Evolutionary conservation across 2,888 invertebrate species (phyloP), one percentile per base, ranked within the genome.

Genomic region (Timema podura): DNA sequence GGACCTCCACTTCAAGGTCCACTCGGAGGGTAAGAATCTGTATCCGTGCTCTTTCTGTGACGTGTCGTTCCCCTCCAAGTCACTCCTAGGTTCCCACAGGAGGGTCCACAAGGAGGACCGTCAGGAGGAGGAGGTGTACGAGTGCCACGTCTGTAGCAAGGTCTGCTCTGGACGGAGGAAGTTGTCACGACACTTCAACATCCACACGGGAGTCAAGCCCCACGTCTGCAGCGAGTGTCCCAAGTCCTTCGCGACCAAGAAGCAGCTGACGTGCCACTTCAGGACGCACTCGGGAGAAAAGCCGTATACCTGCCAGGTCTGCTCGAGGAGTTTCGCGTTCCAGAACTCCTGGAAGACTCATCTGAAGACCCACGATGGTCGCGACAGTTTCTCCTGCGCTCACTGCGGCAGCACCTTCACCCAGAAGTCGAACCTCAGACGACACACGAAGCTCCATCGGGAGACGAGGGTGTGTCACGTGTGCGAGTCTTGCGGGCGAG

Each of bases 361-460:
- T 45, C 61, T 61, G 61, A 30, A 45, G 44, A 16, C 45, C 30
- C 61, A 61, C 61, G 45, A 30, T 30, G 61, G 61, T 10, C 61
- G 61, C 30, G 61, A 30, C 10, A n/a, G 10, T 2, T 11, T 44
- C 15, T 30, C 30, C 10, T 61, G 61, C 61, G 44, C 44, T 45
- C 45, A 61, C 61, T 61, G 61, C 61, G 61, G 45, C 61, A 61
- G 45, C 44, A 61, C 61, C 15, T 61, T 61, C 61, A 30, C 61
- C 44, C 61, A 30, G 10, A 16, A 11, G 30, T 61, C 61, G 30
- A 61, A 61, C 61, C 30, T 61, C 44, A 30, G 30, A 2, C 61
- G 61, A 6, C 61, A 61, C 61, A 10, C 8, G 30, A 16, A 13
- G 30, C 6, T 13, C 44, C 61, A 61, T 45, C 30, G 30, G 61